These are phyloP conservation scores for Lacanobia oleracea DNA, from an alignment of 2,888 invertebrate genomes.

Conservation along the genomic window DNA sequence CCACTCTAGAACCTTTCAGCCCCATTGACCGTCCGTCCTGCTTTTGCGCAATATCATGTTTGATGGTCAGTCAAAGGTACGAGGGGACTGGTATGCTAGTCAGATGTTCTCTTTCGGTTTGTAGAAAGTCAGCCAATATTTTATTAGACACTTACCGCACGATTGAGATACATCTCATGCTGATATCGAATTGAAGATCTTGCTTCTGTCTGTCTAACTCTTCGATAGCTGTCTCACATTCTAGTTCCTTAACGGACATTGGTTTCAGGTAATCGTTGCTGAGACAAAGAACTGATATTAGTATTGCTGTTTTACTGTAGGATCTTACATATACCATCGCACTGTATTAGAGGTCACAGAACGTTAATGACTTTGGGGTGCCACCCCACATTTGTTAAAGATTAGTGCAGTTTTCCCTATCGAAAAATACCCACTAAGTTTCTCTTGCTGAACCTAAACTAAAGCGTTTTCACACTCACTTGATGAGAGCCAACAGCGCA, in stretches of 20 bases:
- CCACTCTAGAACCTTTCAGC: background rate
- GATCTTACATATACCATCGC: background rate
- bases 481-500: constrained; percentile 90
- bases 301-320: background rate
- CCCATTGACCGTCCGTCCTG: background rate
- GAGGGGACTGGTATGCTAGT: background rate
- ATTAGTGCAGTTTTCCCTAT: background rate
- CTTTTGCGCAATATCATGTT: background rate
- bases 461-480: constrained; percentile 68
- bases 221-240: constrained; percentile 87
- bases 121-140: no score
- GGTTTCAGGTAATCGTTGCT: constrained; percentile 83
- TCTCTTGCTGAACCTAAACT: background rate
- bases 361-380: background rate
- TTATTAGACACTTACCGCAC: no score
- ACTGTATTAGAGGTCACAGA: background rate
- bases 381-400: background rate
- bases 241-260: constrained; percentile 78
- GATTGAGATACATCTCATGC: constrained; percentile 95
- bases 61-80: background rate
- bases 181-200: constrained; percentile 94
- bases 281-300: constrained; percentile 24
- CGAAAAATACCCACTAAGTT: background rate
- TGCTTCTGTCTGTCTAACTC: constrained; percentile 92
- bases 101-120: background rate